These are phyloP conservation scores for Spheniscus humboldti DNA, from an alignment of 2,797 vertebrate species.

Conservation along the genomic window DNA sequence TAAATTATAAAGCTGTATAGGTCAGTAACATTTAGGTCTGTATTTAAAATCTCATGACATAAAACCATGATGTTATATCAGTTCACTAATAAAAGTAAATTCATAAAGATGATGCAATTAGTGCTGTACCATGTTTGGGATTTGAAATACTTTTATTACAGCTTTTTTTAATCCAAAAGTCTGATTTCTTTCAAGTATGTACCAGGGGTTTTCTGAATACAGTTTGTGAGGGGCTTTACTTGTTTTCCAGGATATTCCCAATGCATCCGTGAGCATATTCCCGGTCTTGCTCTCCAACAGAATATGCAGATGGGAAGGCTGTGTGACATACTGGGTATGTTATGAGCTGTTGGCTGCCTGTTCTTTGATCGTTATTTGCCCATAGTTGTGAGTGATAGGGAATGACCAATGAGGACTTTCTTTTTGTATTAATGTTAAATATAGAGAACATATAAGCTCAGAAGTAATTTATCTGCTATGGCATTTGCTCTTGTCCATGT, in stretches of 20 bases:
- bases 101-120: not conserved
- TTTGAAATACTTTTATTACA: not conserved
- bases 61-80: not conserved
- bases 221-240: not conserved
- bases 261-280: conserved; percentile 66
- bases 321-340: conserved; percentile 83
- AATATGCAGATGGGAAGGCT: conserved; percentile 86
- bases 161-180: not conserved
- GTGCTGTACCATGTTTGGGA: not conserved
- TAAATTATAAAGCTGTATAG: not conserved
- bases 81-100: not conserved
- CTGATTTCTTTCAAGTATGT: not conserved
- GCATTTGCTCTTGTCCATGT: not conserved
- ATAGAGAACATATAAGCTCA: not conserved
- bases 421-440: not conserved
- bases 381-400: not conserved
- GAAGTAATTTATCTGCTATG: not conserved
- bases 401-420: not conserved
- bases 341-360: not conserved
- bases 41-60: not conserved
- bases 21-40: not conserved
- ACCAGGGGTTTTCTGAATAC: not conserved
- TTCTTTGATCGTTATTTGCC: not conserved
- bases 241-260: conserved; percentile 80
- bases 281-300: conserved; percentile 77